A percentile compares a stretch with the other conserved stretches of the same genome.
Conservation (phyloP, 2,797 vertebrate species). For the Cephalopachus bancanus region DNA sequence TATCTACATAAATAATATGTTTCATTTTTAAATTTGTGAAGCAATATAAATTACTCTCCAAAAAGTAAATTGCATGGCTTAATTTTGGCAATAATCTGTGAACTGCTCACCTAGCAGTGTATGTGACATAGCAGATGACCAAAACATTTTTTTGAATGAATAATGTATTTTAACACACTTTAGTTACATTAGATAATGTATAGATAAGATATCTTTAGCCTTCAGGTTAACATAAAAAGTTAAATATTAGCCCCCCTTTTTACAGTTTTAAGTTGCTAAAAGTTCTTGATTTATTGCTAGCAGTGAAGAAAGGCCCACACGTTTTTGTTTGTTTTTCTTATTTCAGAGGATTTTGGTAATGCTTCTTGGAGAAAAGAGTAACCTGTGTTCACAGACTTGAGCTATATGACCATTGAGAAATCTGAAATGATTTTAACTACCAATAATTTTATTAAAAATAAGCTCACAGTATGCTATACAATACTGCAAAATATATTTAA, state of each 20-base stretch:
- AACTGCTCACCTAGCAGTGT: not conserved
- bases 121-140: not conserved
- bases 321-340: not conserved
- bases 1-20: not conserved
- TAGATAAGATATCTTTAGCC: not conserved
- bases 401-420: not conserved
- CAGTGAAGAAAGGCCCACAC: not conserved
- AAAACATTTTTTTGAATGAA: conserved; percentile 5
- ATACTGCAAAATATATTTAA: not conserved
- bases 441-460: not conserved
- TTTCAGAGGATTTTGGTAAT: not conserved
- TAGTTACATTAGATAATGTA: not conserved
- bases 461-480: not conserved
- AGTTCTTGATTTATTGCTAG: not conserved
- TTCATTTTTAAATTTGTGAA: conserved; percentile 15
- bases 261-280: not conserved
- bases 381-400: not conserved
- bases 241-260: not conserved
- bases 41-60: not conserved
- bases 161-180: not conserved
- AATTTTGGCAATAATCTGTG: not conserved
- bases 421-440: not conserved
- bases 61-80: not conserved
- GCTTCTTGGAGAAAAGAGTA: not conserved
- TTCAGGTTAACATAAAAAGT: not conserved